Conservation (phyloP, 2,113 vertebrate species). For the Neolamprologus caudopunctatus region DNA sequence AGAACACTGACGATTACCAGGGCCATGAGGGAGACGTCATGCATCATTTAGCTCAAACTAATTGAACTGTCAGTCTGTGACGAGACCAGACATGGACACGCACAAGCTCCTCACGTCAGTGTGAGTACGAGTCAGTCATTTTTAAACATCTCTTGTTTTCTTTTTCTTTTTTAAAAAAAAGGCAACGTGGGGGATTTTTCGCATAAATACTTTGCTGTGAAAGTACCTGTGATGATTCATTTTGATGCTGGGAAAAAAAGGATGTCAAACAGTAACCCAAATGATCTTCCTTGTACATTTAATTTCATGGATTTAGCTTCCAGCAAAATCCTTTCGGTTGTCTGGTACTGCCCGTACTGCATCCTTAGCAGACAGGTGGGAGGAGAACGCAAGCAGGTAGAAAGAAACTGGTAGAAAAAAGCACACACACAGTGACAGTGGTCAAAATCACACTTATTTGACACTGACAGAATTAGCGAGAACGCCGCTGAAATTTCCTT, state of each 20-base stretch:
- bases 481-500: not conserved
- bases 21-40: conserved; percentile 47
- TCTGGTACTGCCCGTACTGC: not conserved
- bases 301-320: conserved; percentile 30
- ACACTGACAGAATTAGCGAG: not conserved
- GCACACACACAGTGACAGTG: not conserved
- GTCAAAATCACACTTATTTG: not conserved
- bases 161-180: not conserved
- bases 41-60: conserved; percentile 57
- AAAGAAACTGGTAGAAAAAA: not conserved
- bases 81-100: conserved; percentile 40
- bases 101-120: conserved; percentile 16
- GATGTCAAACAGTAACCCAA: not conserved
- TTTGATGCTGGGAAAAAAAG: not conserved
- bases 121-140: conserved; percentile 10
- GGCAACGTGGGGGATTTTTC: not conserved
- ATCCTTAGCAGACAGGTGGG: not conserved
- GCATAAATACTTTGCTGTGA: conserved; percentile 22
- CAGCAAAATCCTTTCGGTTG: not conserved
- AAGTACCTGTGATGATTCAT: conserved; percentile 38
- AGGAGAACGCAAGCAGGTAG: not conserved
- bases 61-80: conserved; percentile 65
- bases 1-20: conserved; percentile 52
- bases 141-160: not conserved
- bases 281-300: conserved; percentile 18